Evolutionary conservation across 2,797 vertebrate species (phyloP).

Genomic region (Karalla daura): DNA sequence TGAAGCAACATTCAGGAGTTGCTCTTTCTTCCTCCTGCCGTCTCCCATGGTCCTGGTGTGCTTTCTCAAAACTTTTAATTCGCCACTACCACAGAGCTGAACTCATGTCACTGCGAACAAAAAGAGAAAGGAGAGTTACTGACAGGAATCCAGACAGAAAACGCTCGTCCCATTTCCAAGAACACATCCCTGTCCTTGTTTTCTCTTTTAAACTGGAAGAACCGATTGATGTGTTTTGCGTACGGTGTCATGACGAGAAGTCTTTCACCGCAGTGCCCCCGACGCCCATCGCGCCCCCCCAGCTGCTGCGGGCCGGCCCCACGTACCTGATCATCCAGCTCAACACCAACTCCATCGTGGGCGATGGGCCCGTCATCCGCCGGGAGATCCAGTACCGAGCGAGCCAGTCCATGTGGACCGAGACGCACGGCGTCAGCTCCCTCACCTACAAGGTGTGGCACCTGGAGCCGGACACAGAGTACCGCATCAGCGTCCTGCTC

Average conservation of each 20-base stretch:
- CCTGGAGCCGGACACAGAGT: constrained; percentile 95
- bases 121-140: constrained; percentile 37
- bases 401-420: constrained; percentile 91
- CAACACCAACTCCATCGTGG: constrained; percentile 95
- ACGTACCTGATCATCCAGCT: constrained; percentile 97
- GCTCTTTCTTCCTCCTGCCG: constrained; percentile 25
- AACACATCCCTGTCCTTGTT: neutral
- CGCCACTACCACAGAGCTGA: constrained; percentile 49
- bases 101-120: constrained; percentile 59
- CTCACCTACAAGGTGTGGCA: constrained; percentile 98
- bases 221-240: too few species aligned
- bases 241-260: neutral
- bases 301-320: constrained; percentile 92
- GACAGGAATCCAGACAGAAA: constrained; percentile 52
- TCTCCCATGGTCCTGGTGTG: constrained; percentile 35
- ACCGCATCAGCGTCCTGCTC: constrained; percentile 94
- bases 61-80: constrained; percentile 66
- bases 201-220: neutral
- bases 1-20: constrained; percentile 42
- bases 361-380: constrained; percentile 94
- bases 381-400: constrained; percentile 96
- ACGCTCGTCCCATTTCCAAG: too few species aligned
- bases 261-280: constrained; percentile 87
- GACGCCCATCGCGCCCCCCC: constrained; percentile 92
- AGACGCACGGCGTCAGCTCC: constrained; percentile 92